These are phyloP conservation scores for Leptosomus discolor DNA, from an alignment of 2,113 vertebrate genomes.

Conservation along the genomic window DNA sequence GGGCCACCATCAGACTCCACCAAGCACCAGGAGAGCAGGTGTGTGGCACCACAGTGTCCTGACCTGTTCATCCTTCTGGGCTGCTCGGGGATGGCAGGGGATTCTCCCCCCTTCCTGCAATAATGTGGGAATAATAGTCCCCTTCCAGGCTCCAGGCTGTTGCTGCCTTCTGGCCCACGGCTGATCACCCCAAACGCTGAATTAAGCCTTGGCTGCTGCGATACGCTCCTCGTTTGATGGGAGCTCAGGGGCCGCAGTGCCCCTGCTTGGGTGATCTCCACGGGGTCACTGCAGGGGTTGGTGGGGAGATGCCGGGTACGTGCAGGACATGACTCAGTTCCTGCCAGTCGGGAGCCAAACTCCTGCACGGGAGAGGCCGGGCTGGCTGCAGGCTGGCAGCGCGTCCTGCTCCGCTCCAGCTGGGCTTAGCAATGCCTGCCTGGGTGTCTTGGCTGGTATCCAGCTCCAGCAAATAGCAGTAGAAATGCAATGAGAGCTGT, in stretches of 20 bases:
- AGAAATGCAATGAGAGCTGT: background rate
- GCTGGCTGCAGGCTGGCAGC: background rate
- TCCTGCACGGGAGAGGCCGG: background rate
- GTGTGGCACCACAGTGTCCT: background rate
- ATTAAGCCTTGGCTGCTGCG: background rate
- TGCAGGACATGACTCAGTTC: constrained; percentile 9
- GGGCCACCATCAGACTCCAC: background rate
- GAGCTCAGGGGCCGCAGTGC: background rate
- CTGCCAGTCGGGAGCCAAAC: background rate
- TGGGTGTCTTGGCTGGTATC: background rate
- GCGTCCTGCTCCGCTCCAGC: background rate
- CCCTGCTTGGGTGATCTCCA: background rate
- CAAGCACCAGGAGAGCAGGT: background rate
- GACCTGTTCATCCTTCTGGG: background rate
- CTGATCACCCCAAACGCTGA: background rate
- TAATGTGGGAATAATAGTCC: background rate
- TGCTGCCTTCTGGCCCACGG: background rate
- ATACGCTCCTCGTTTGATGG: rapidly evolving
- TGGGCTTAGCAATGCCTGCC: background rate
- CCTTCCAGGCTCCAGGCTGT: background rate
- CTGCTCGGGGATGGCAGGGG: background rate
- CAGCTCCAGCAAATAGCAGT: background rate
- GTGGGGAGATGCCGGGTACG: background rate
- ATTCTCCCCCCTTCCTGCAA: background rate
- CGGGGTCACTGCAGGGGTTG: background rate